Percentiles rank a stretch among this genome's conserved stretches.
Evolutionary conservation across 2,113 vertebrate genomes (phyloP).

Genomic region (Heterotilapia buettikoferi): DNA sequence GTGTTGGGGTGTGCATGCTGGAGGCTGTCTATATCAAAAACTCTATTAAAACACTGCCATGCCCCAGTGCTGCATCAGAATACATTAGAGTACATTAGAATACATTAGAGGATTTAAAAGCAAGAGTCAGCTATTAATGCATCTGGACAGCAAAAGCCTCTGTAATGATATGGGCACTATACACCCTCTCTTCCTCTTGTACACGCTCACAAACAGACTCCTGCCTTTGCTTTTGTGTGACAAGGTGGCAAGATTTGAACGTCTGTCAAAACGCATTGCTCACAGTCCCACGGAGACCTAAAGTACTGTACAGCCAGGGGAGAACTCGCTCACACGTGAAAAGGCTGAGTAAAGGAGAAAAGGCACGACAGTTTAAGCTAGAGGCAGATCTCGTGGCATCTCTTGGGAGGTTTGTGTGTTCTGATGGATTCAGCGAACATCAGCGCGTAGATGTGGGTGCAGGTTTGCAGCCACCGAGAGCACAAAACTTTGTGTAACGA

Average conservation of each 20-base stretch:
- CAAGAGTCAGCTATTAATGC: conserved; percentile 55
- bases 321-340: neutral
- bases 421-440: neutral
- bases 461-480: neutral
- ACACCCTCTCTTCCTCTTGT: neutral
- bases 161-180: conserved; percentile 38
- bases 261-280: conserved; percentile 38
- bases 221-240: neutral
- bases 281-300: neutral
- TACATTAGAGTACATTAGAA: conserved; percentile 70
- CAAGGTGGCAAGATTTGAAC: conserved; percentile 10
- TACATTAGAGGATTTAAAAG: conserved; percentile 68
- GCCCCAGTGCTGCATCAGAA: conserved; percentile 51
- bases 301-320: neutral
- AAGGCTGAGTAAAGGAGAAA: neutral
- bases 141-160: conserved; percentile 58
- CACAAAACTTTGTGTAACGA: conserved; percentile 8
- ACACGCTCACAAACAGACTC: neutral
- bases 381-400: neutral
- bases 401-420: neutral
- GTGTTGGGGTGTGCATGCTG: conserved; percentile 35
- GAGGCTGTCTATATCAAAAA: conserved; percentile 53
- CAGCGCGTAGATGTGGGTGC: neutral
- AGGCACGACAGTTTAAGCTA: neutral
- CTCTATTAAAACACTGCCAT: conserved; percentile 62